These are phyloP conservation scores for Pelodiscus sinensis DNA, from an alignment of 2,113 vertebrate species.

Conservation along the genomic window DNA sequence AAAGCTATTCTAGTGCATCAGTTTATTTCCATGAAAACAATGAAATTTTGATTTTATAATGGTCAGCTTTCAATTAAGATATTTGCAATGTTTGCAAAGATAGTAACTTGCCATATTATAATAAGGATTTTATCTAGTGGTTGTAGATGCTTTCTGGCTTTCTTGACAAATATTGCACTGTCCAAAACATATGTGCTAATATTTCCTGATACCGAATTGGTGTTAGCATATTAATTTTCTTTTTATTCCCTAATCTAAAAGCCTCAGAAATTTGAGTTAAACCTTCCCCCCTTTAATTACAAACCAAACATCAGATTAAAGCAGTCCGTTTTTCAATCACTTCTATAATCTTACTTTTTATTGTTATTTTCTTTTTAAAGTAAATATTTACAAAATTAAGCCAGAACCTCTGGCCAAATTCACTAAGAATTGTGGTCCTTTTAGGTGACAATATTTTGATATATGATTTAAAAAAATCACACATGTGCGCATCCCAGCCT, in stretches of 20 bases:
- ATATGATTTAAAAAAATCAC: neutral
- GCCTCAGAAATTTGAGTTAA: neutral
- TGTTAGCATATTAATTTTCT: neutral
- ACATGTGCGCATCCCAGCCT: neutral
- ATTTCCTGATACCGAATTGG: neutral
- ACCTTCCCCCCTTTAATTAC: neutral
- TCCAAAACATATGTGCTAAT: neutral
- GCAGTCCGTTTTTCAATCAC: neutral
- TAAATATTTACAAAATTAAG: neutral
- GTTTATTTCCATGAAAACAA: neutral
- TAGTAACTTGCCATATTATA: neutral
- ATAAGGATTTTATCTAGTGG: neutral
- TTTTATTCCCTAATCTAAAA: neutral
- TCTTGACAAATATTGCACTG: neutral
- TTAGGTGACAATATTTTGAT: neutral
- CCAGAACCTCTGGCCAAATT: conserved; percentile 6
- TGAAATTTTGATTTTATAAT: neutral
- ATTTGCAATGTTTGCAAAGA: neutral
- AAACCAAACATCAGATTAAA: neutral
- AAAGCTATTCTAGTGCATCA: neutral
- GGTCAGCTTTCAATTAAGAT: neutral
- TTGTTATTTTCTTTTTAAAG: neutral
- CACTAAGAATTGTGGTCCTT: neutral
- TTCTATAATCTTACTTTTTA: neutral
- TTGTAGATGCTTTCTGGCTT: neutral